Conservation (phyloP, 2,113 vertebrate species). For the Parotia lawesii region DNA sequence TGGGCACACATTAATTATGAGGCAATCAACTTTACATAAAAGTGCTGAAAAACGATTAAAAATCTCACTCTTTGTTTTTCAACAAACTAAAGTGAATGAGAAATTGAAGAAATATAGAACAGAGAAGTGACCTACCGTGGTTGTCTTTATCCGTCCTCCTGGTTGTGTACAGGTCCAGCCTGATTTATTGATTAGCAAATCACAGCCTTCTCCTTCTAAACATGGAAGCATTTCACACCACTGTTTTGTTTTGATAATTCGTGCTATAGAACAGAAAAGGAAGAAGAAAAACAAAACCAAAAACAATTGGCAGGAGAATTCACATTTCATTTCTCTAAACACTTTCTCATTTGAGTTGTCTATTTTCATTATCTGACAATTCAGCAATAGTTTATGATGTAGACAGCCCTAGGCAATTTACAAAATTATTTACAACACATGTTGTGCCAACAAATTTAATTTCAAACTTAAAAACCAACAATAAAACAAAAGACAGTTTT, state of each 20-base stretch:
- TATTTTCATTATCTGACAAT: constrained; percentile 28
- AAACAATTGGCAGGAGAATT: constrained; percentile 39
- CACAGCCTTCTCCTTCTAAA: constrained; percentile 96
- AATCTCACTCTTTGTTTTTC: not conserved
- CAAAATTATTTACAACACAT: constrained; percentile 3
- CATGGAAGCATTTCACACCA: constrained; percentile 99
- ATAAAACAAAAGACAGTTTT: not conserved
- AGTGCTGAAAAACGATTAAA: not conserved
- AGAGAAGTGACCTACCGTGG: constrained; percentile 81
- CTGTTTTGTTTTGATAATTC: constrained; percentile 93
- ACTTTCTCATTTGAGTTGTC: constrained; percentile 5
- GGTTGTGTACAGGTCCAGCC: constrained; percentile 99
- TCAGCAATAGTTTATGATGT: not conserved
- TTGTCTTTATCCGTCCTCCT: constrained; percentile 96
- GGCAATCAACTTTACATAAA: not conserved
- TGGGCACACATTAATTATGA: not conserved
- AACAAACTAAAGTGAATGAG: not conserved
- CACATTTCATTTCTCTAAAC: constrained; percentile 35
- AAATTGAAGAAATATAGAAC: not conserved
- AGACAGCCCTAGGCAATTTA: not conserved
- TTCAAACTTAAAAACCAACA: not conserved
- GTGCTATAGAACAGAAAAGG: constrained; percentile 74
- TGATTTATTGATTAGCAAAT: constrained; percentile 95
- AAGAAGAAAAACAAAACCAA: not conserved
- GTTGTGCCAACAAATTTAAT: not conserved